Conservation (phyloP, 2,888 invertebrate species). For the Cosmopolites sordidus region DNA sequence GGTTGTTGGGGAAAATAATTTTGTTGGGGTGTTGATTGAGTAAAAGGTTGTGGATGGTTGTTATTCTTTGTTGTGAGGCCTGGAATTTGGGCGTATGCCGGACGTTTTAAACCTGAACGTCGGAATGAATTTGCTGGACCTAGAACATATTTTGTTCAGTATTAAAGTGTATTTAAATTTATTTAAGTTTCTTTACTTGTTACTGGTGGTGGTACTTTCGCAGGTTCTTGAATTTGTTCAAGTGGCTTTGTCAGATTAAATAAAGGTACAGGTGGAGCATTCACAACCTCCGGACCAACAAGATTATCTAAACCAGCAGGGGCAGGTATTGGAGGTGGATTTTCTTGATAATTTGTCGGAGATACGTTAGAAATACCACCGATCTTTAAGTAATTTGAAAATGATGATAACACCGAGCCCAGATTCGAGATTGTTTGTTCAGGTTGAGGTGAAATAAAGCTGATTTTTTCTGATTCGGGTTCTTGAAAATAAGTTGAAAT, state of each 20-base stretch:
- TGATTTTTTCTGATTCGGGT: constrained; percentile 3
- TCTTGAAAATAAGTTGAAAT: constrained; percentile 13
- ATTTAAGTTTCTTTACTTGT: constrained; percentile 22
- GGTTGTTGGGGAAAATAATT: constrained; percentile 8
- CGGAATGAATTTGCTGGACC: constrained; percentile 56
- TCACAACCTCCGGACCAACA: constrained; percentile 31
- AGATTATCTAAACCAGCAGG: constrained; percentile 35
- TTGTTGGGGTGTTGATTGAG: constrained; percentile 14
- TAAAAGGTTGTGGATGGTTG: constrained; percentile 10
- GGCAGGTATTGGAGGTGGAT: constrained; percentile 25
- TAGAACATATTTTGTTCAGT: constrained; percentile 9
- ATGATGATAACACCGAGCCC: constrained; percentile 61
- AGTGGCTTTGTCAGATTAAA: constrained; percentile 24
- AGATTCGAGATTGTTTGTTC: constrained; percentile 41
- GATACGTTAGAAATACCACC: constrained; percentile 20
- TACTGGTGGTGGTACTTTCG: constrained; percentile 18
- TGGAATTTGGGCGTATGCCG: constrained; percentile 74
- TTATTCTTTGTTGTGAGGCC: constrained; percentile 51
- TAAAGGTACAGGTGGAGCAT: constrained; percentile 29
- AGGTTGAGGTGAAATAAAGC: not conserved
- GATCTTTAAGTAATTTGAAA: constrained; percentile 51
- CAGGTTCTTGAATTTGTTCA: constrained; percentile 26
- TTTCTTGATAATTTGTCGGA: constrained; percentile 18
- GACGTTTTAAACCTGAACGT: constrained; percentile 62
- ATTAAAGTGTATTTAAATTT: too few relatives aligned